Conservation (phyloP, 2,888 invertebrate species). For the Dromius quadrimaculatus region DNA sequence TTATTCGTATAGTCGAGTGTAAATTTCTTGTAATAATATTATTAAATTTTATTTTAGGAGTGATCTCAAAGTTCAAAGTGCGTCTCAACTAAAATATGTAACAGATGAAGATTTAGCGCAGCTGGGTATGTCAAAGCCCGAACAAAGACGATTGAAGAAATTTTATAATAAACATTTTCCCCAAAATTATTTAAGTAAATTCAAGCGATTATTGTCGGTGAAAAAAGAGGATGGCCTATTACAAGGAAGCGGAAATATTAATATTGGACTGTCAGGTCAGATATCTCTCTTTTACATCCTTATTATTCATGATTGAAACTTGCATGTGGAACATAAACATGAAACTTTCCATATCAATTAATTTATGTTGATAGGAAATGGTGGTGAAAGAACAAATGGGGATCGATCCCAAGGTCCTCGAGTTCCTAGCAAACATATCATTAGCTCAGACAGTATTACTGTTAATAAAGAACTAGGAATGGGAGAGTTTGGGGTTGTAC, state of each 20-base stretch:
- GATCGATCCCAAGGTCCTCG: conserved; percentile 63
- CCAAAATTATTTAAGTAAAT: conserved; percentile 91
- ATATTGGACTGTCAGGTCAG: conserved; percentile 69
- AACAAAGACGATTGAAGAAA: conserved; percentile 93
- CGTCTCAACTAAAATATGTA: conserved; percentile 93
- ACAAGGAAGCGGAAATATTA: conserved; percentile 57
- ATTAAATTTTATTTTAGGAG: conserved; percentile 72
- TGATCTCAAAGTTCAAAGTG: conserved; percentile 89
- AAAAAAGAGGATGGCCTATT: conserved; percentile 68
- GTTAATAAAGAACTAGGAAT: conserved; percentile 95
- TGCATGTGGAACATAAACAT: conserved; percentile 68
- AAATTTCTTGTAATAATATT: conserved; percentile 8
- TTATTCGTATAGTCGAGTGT: conserved; percentile 1
- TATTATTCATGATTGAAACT: conserved; percentile 24
- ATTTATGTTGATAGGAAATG: conserved; percentile 64
- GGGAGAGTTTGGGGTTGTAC: conserved; percentile 98
- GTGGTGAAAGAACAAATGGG: conserved; percentile 73
- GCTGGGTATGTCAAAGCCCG: conserved; percentile 94
- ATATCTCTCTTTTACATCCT: conserved; percentile 72
- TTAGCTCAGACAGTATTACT: conserved; percentile 86
- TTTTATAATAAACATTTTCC: conserved; percentile 94
- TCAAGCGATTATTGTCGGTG: conserved; percentile 83
- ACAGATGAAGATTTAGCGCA: conserved; percentile 91
- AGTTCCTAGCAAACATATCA: conserved; percentile 88
- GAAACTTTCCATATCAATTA: neutral